Evolutionary conservation across 2,888 invertebrate species (phyloP), one percentile per base, ranked within the genome.

Genomic region (Liopterus haemorrhoidalis): DNA sequence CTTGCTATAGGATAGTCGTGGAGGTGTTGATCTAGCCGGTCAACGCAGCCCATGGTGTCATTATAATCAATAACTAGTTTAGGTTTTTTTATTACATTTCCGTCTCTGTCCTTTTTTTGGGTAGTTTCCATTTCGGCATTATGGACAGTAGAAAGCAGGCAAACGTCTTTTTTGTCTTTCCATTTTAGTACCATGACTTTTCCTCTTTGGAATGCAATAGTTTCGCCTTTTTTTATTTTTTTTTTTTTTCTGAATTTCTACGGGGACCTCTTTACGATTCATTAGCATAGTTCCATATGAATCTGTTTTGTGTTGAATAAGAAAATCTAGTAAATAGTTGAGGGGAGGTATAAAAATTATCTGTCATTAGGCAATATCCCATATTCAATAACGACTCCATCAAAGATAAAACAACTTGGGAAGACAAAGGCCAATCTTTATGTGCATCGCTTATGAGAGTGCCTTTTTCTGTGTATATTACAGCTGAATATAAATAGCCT

Each of bases 321-420:
- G 39, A n/a, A 49, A 21, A 16, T 52, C 44, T 20, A 50, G 48
- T 28, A 53, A 47, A 42, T 22, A 50, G 37, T 20, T 48, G 31
- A 12, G 51, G 51, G n/a, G 53, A 54, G n/a, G 53, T 54, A 28
- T 56, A 54, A 50, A 47, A 56, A 44, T 55, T 56, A 32, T 54
- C 54, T 9, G 42, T 44, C 12, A 22, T 53, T 12, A 55, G 47
- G 24, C 52, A 54, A 35, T 55, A 49, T 2, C 54, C 54, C 24
- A 51, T 51, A 30, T 54, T 46, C 19, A 54, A 41, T 19, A 56
- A 33, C n/a, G 46, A 46, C 42, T 49, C 46, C 46, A 55, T 55
- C 36, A 55, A 38, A 19, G 11, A 19, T 47, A 53, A 46, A 12
- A 55, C 52, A 16, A 54, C 39, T 47, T 51, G 50, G 9, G 49